Evolutionary conservation across 2,113 vertebrate species (phyloP), one percentile per base, ranked within the genome.

Genomic region (Melanerpes formicivorus): DNA sequence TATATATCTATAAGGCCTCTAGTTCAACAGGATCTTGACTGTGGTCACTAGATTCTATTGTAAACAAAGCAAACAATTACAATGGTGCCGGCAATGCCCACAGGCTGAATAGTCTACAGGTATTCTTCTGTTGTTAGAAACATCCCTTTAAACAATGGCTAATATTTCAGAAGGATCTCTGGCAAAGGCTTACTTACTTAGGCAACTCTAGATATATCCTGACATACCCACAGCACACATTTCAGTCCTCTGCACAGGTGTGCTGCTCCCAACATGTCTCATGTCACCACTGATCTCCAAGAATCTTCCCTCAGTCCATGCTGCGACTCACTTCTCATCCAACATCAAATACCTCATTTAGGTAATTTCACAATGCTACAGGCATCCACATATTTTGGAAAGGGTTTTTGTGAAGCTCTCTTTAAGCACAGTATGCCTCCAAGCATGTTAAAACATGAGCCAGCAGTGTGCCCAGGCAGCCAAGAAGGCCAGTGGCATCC

Each of bases 121-220:
- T 91, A 94, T 77, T 87, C 27, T 75, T 73, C 90, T 67, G 54
- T 58, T 94, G 88, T 88, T 90, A 95, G 85, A 10, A 92, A 87
- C 72, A 93, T 63, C 46, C 54, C 59, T 90, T 93, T 65, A 88
- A 93, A 89, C 80, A 93, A 64, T 8, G 29, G 70, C 19, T 95
- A 93, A 78, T 67, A 70, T 81, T 81, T 94, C 80, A 76, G 84
- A 81, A 86, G 85, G 30, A 80, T 48, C 80, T 62, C 88, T 63
- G 76, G 32, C 25, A 90, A 48, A 81, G 27, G 17, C 29, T 71
- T 90, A 37, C 54, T 72, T 75, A 44, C n/a, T 79, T 30, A 37
- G 64, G 54, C 40, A 93, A 58, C 46, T 65, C 50, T 85, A 64
- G 55, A 90, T 95, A 94, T 37, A 84, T 30, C 16, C 71, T 69